phyloP scores from a whole-genome alignment of 2,113 vertebrate species.

The Bucco capensis region DNA sequence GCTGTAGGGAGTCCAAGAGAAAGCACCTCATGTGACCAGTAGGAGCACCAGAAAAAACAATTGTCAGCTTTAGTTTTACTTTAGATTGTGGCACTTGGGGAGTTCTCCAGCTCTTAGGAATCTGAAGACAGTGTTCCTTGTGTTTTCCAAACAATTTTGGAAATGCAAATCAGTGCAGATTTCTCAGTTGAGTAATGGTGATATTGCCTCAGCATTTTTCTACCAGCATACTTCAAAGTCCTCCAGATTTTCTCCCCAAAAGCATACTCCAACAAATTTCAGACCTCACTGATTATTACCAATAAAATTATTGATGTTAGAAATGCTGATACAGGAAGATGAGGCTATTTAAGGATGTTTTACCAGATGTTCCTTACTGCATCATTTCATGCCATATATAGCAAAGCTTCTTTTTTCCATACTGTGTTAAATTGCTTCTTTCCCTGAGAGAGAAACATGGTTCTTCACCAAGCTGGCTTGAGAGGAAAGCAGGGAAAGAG shows the following conservation, averaged over 20 bases:
- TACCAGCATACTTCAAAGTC: neutral
- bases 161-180: neutral
- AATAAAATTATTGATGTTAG: constrained; percentile 31
- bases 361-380: constrained; percentile 12
- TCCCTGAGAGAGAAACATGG: neutral
- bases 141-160: neutral
- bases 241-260: neutral
- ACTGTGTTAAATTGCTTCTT: constrained; percentile 11
- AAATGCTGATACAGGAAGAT: constrained; percentile 26
- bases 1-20: neutral
- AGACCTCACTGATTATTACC: neutral
- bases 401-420: constrained; percentile 2
- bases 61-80: neutral
- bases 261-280: constrained; percentile 3
- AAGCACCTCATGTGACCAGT: neutral
- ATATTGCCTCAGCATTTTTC: constrained; percentile 10
- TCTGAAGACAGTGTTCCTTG: neutral
- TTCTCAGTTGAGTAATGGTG: neutral
- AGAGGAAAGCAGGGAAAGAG: neutral
- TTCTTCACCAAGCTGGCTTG: neutral
- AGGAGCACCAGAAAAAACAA: neutral
- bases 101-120: neutral
- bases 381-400: neutral
- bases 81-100: neutral
- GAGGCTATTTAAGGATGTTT: neutral